Evolutionary conservation across 1,140 invertebrate genomes (phyloP).

Genomic region (Sipha flava): DNA sequence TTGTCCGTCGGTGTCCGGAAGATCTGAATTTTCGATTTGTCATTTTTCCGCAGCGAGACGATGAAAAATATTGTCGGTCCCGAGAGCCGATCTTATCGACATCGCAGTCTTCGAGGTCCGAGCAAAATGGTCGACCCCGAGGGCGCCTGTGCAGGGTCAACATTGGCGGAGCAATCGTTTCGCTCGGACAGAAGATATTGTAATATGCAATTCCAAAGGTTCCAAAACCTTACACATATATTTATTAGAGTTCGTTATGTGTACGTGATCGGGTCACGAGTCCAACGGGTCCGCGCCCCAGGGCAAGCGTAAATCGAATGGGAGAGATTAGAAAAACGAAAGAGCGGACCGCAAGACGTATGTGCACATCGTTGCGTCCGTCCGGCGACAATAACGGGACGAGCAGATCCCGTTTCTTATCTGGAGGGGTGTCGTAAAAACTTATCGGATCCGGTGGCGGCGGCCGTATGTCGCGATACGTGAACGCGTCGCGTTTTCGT

Average conservation of each 20-base stretch:
- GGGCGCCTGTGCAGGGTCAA: background rate
- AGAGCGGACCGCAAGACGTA: background rate
- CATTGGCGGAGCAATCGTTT: background rate
- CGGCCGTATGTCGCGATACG: background rate
- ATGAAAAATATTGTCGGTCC: background rate
- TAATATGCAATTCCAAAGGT: too few species aligned
- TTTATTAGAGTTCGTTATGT: too few species aligned
- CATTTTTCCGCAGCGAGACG: background rate
- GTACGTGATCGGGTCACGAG: too few species aligned
- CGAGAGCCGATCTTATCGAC: background rate
- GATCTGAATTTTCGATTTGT: conserved; percentile 1
- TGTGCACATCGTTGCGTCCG: background rate
- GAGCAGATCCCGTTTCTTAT: background rate
- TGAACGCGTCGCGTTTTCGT: background rate
- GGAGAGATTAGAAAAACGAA: background rate
- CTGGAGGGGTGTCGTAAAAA: background rate
- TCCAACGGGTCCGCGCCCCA: too few species aligned
- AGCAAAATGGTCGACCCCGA: background rate
- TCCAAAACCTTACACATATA: too few species aligned
- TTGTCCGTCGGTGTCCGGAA: too few species aligned
- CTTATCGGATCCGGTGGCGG: conserved; percentile 23
- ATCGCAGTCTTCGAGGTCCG: background rate
- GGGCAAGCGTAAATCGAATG: background rate
- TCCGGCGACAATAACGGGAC: background rate
- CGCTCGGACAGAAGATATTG: too few species aligned